phyloP scores from a whole-genome alignment of 2,113 vertebrate genomes.

The Seriola aureovittata region DNA sequence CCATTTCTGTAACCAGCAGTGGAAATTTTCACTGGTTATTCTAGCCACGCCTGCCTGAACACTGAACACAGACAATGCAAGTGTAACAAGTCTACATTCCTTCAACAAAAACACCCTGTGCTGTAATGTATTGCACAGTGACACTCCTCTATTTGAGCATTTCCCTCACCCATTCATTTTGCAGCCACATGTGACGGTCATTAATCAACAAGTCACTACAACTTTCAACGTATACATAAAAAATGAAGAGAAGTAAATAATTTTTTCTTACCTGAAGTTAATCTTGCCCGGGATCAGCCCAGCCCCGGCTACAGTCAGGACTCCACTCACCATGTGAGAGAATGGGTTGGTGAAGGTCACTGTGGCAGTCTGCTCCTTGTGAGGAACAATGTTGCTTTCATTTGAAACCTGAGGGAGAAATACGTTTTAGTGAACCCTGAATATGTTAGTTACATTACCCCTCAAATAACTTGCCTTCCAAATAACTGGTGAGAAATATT shows the following conservation, averaged over 20 bases:
- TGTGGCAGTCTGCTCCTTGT: conserved; percentile 55
- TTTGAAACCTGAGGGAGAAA: conserved; percentile 69
- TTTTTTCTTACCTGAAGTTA: conserved; percentile 66
- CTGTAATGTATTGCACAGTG: not conserved
- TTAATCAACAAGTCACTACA: not conserved
- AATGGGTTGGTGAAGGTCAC: conserved; percentile 80
- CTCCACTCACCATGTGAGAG: conserved; percentile 70
- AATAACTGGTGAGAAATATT: not conserved
- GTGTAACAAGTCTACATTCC: conserved; percentile 21
- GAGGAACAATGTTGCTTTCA: conserved; percentile 25
- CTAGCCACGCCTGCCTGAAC: not conserved
- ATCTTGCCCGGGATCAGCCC: conserved; percentile 71
- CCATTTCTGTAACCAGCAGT: not conserved
- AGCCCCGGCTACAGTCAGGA: conserved; percentile 72
- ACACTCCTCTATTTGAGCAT: conserved; percentile 15
- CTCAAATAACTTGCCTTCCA: not conserved
- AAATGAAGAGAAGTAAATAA: not conserved
- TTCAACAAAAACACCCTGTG: not conserved
- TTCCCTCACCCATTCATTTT: not conserved
- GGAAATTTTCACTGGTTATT: not conserved
- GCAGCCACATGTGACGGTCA: not conserved
- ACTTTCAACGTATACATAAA: not conserved
- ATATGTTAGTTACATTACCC: not conserved
- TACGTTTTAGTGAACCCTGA: not conserved
- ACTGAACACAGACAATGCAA: not conserved